Base-by-base conservation (phyloP, 92 coral and sea anemone species). In the Paragorgia papillata region DNA sequence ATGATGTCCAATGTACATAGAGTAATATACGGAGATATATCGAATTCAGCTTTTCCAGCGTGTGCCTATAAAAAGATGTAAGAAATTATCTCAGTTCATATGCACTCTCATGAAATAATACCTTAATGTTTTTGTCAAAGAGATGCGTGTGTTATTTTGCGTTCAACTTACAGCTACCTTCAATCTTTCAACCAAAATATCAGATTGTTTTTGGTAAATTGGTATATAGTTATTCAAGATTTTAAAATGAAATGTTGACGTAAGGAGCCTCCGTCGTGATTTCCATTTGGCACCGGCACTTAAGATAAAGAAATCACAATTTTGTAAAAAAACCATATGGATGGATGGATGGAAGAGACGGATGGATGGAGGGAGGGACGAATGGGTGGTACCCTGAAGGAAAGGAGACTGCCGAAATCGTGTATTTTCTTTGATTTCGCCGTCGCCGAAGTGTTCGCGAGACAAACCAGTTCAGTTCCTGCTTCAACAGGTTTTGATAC, bases 211-310 rank as follows among this genome's bases (percentile, higher is more conserved):
- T 24, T 90, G 87, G 80, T 83, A 84, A 66, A 90, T 83, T 50
- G 85, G 84, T 13, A 90, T 44, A 37, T 87, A 90, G 66, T 66
- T 85, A 50, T 90, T 90, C 78, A 90, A 86, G 69, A 90, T 90
- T 57, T 75, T 85, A 70, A 87, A 90, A 54, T 90, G 97, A 54
- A 90, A 90, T 17, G 97, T 88, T 79, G 97, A 90, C 2, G 97
- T 90, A 17, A 90, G 86, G 65, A 88, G 76, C 15, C 69, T 74
- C 34, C 97, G 88, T 0, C 97, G 87, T 1, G 75, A 73, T 75
- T 77, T 88, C 97, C 97, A 90, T 66, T 90, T 90, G 43, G 62
- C 73, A 0, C 90, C 92, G 29, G 59, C 65, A 48, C 90, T 90
- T 26, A 40, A 31, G 73, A 57, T 43, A 51, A 26, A 87, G 46